Base-by-base conservation (phyloP, 2,888 invertebrate genomes). In the Neelides folsomi region DNA sequence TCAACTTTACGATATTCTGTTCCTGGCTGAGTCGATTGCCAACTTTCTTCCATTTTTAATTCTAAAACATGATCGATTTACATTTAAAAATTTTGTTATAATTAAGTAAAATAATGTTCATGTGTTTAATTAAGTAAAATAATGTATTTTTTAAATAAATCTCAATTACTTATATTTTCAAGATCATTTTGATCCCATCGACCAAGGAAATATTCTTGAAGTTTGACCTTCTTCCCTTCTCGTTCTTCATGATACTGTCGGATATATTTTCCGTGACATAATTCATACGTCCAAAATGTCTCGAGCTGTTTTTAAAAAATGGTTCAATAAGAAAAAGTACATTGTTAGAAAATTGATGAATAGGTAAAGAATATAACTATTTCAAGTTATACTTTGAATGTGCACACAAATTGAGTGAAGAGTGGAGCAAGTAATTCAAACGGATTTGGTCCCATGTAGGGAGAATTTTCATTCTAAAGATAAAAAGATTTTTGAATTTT, bases 171-270 rank as follows among this genome's bases (percentile, higher is more conserved):
- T 63, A 72, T 61, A 66, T 66, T 73, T n/a, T 76, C 72, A 56
- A 80, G 77, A 62, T 82, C 78, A 3, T 77, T 76, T 19, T 77
- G 73, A 63, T 79, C 80, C 80, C 83, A 86, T 59, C 79, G 78
- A 0, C 93, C 93, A 1, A 94, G 74, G 65, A 76, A 83, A 68
- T 83, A 94, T 68, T 92, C 88, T 67, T 92, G 92, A 0, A 81
- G 72, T 67, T 82, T 85, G 1, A 85, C 77, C 68, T 81, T 79
- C 71, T 87, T 82, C n/a, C 81, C 84, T 69, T 92, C 93, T 62
- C 89, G 78, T 66, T 92, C 90, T 69, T 97, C 95, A 70, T 98
- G 95, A 69, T 88, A 98, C 69, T 98, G 97, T 20, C 88, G 77
- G 2, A 97, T 79, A 69, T 83, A 85, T 63, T 80, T 77, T 0